A percentile compares a stretch with the other conserved stretches of the same genome.
Conservation (phyloP, 1,140 invertebrate species). For the Leptopilina clavipes region DNA sequence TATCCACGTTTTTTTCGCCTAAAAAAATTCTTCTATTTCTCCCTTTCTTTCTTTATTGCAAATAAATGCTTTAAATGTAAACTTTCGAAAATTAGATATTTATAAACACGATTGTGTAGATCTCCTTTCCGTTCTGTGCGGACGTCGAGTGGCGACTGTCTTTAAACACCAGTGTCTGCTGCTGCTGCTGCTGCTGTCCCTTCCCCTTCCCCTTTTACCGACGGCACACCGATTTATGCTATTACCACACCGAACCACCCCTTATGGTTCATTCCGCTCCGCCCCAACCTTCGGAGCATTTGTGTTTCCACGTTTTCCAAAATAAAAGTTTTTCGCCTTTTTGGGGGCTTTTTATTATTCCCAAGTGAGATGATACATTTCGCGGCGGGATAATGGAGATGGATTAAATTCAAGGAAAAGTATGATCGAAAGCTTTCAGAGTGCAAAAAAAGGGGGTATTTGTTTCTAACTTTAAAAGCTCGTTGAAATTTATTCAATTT, state of each 20-base stretch:
- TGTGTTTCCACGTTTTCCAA: slow-evolving; percentile 35
- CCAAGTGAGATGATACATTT: slow-evolving; percentile 7
- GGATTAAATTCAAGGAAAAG: neutral
- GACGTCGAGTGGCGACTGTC: slow-evolving; percentile 73
- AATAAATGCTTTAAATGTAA: too few species aligned
- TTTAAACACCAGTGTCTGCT: slow-evolving; percentile 59
- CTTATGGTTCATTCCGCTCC: slow-evolving; percentile 46
- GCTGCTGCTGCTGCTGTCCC: slow-evolving; percentile 43
- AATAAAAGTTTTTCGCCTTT: slow-evolving; percentile 6
- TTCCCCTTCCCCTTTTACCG: slow-evolving; percentile 52
- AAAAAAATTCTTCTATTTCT: neutral
- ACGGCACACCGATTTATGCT: slow-evolving; percentile 72
- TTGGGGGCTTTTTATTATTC: neutral
- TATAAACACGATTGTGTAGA: slow-evolving; percentile 48
- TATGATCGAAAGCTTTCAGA: slow-evolving; percentile 7
- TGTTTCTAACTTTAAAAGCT: neutral
- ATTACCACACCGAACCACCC: slow-evolving; percentile 72
- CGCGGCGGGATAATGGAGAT: neutral
- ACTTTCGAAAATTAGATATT: slow-evolving; percentile 46
- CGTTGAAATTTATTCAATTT: too few species aligned
- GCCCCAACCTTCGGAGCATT: slow-evolving; percentile 42
- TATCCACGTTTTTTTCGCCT: neutral
- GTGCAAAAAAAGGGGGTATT: slow-evolving; percentile 1
- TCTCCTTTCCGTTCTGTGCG: slow-evolving; percentile 65
- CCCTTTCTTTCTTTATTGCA: slow-evolving; percentile 26